Percentiles rank a stretch among this genome's conserved stretches.
Evolutionary conservation across 2,113 vertebrate species (phyloP).

Genomic region (Mustelus asterias): DNA sequence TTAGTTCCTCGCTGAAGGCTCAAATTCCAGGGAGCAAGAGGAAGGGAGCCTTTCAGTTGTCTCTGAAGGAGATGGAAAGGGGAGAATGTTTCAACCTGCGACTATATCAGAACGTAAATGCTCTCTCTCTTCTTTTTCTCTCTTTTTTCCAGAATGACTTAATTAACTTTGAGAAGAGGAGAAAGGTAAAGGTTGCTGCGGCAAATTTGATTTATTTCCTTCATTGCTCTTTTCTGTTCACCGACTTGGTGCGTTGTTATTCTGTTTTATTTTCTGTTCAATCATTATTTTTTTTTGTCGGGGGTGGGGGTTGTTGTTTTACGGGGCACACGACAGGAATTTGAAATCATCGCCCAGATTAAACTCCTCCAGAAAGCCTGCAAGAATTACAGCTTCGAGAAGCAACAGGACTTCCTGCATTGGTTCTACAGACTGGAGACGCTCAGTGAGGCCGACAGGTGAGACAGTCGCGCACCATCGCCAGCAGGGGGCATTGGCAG

Average conservation of each 20-base stretch:
- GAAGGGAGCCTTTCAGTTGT: background rate
- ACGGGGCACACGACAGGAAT: slow-evolving; percentile 61
- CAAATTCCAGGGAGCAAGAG: background rate
- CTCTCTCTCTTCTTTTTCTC: background rate
- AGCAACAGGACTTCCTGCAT: slow-evolving; percentile 58
- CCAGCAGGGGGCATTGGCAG: too few relatives aligned
- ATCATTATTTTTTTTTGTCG: background rate
- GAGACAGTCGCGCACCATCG: background rate
- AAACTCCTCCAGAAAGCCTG: slow-evolving; percentile 75
- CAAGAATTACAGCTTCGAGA: slow-evolving; percentile 64
- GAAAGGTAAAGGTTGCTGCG: slow-evolving; percentile 60
- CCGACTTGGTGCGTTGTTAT: background rate
- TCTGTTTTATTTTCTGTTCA: too few relatives aligned
- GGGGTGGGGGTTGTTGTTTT: background rate
- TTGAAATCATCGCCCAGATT: slow-evolving; percentile 79
- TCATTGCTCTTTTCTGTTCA: background rate
- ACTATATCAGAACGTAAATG: background rate
- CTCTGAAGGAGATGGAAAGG: background rate
- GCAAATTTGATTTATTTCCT: background rate
- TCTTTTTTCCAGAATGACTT: slow-evolving; percentile 69
- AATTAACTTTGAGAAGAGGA: slow-evolving; percentile 86
- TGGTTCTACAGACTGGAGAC: slow-evolving; percentile 70
- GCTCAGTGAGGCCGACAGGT: slow-evolving; percentile 72
- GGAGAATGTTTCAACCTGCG: background rate
- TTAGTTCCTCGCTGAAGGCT: background rate